These are phyloP conservation scores for Struthio camelus DNA, from an alignment of 2,113 vertebrate genomes.

Conservation along the genomic window DNA sequence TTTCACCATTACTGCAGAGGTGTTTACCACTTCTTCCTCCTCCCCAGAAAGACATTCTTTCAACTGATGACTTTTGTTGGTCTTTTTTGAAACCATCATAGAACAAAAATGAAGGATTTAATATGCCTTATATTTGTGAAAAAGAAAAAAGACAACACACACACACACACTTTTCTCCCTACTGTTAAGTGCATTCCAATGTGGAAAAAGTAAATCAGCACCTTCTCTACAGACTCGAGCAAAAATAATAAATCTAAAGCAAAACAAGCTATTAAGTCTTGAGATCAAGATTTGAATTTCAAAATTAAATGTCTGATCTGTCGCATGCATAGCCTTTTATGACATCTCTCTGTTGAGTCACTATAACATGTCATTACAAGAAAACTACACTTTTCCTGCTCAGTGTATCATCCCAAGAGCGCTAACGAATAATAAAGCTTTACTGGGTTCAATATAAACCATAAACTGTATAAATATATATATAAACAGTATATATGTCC, in stretches of 20 bases:
- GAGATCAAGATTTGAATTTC: not conserved
- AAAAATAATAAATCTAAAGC: not conserved
- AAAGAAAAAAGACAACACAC: not conserved
- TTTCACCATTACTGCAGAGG: not conserved
- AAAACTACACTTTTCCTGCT: constrained; percentile 30
- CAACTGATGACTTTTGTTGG: not conserved
- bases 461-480: not conserved
- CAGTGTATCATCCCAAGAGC: not conserved
- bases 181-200: not conserved
- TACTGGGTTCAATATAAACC: not conserved
- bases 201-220: not conserved
- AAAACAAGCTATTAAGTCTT: not conserved
- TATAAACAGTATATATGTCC: not conserved
- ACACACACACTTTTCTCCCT: not conserved
- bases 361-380: not conserved
- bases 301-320: not conserved
- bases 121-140: not conserved
- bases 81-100: not conserved
- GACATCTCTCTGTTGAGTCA: not conserved
- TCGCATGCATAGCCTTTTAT: not conserved
- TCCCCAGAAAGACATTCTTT: not conserved
- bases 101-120: not conserved
- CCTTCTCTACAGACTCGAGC: not conserved
- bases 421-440: not conserved
- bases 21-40: not conserved